Base-by-base conservation (phyloP, 64 coral and sea anemone genomes). In the Montipora foliosa region DNA sequence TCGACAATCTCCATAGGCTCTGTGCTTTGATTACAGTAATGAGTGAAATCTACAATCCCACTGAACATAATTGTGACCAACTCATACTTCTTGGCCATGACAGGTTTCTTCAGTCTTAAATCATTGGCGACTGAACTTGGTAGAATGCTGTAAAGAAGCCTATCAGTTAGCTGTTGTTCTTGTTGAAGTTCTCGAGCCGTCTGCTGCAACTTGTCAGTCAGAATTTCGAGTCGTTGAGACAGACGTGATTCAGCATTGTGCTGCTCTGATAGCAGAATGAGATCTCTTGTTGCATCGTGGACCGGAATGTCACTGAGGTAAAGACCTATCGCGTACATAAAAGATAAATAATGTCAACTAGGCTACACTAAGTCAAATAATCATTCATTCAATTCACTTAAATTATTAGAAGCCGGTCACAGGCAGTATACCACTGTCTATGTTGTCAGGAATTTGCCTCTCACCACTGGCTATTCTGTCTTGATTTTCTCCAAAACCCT, bases 171-270 rank as follows among this genome's bases (percentile, higher is more conserved):
- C 25, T 96, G 98, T 25, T 99, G 95, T 48, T 99, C 98, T 19
- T 94, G 91, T 59, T 96, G 89, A 4, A 99, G 92, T 19, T 99
- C 98, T 11, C 98, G 69, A 14, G 95, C 90, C 16, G 98, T 99
- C 84, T 99, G 98, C 78, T 99, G 98, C 21, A 99, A 95, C 89
- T 99, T 99, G 87, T 99, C 98, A 0, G 98, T 99, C 49, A 99
- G 67, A 13, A 99, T 99, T 93, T 99, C 95, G 19, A 99, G 92
- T 29, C 98, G 86, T 62, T 96, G 98, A 45, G 98, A 96, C 19
- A 99, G 89, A 49, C 87, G 93, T 50, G 90, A 99, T 86, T 99
- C 98, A 16, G 98, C 98, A 95, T 99, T 99, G 50, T 96, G 98
- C 45, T 99, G 98, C 81, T 99, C 98, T 48, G 98, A 99, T 44